Conservation (phyloP, 2,113 vertebrate species). For the Clarias batrachus region DNA sequence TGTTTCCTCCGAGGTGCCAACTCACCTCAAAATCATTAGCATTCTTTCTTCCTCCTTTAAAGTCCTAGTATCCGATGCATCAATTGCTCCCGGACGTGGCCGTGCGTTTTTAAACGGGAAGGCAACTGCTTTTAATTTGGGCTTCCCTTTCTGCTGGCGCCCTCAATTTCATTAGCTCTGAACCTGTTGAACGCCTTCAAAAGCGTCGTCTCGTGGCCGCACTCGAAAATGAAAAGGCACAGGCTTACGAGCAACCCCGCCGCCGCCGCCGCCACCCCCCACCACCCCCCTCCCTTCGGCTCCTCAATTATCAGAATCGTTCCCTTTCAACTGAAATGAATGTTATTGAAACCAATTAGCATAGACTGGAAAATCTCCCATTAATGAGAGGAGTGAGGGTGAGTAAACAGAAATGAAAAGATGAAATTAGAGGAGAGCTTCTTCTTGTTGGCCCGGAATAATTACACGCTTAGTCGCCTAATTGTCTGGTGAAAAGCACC, state of each 20-base stretch:
- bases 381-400: conserved; percentile 99
- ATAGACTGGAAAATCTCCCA: conserved; percentile 99
- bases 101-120: conserved; percentile 92
- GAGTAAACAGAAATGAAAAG: conserved; percentile 99
- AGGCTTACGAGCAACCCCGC: neutral
- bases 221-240: conserved; percentile 96
- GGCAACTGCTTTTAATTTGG: conserved; percentile 98
- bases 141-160: conserved; percentile 80
- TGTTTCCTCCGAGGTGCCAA: neutral
- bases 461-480: conserved; percentile 99
- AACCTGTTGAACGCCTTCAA: conserved; percentile 95
- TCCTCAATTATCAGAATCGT: conserved; percentile 98
- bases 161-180: conserved; percentile 98
- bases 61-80: conserved; percentile 68
- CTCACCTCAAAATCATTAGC: conserved; percentile 31
- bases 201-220: conserved; percentile 88
- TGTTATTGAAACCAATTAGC: conserved; percentile 99
- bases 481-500: conserved; percentile 98
- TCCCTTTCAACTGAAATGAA: conserved; percentile 99
- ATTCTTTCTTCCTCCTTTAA: conserved; percentile 57
- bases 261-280: conserved; percentile 41
- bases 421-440: conserved; percentile 99
- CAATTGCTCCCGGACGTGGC: conserved; percentile 89
- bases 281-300: conserved; percentile 74
- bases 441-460: conserved; percentile 99